phyloP scores from a whole-genome alignment of 2,888 invertebrate species.

The Petrophora chlorosata region DNA sequence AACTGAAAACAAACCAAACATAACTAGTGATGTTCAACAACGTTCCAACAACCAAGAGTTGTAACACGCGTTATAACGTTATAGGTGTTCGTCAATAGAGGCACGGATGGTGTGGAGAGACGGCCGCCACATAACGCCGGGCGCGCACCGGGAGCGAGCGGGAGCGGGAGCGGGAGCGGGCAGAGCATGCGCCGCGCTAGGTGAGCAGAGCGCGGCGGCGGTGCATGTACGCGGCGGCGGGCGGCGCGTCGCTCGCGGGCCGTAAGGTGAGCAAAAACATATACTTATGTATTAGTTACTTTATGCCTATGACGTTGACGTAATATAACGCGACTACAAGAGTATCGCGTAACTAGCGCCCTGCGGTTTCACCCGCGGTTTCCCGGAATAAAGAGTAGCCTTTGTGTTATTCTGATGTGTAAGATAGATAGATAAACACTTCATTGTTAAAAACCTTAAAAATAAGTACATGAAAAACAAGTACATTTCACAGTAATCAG shows the following conservation, averaged over 20 bases:
- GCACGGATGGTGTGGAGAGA: constrained; percentile 70
- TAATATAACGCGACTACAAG: too few species aligned
- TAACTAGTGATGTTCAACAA: not conserved
- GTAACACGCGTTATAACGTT: constrained; percentile 20
- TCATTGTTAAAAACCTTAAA: too few species aligned
- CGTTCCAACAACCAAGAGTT: not conserved
- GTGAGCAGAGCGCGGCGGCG: constrained; percentile 72
- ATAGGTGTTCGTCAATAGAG: constrained; percentile 60
- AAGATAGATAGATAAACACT: too few species aligned
- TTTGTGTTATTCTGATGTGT: too few species aligned
- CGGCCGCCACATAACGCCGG: constrained; percentile 35
- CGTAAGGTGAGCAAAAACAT: constrained; percentile 84
- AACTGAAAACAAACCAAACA: not conserved
- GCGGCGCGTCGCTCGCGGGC: constrained; percentile 93
- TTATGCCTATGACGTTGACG: too few species aligned
- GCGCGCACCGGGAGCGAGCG: constrained; percentile 44
- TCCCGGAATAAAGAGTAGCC: too few species aligned
- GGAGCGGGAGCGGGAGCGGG: constrained; percentile 47
- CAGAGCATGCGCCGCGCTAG: constrained; percentile 57
- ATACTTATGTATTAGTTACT: too few species aligned
- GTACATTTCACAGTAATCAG: too few species aligned
- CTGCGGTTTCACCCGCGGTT: too few species aligned
- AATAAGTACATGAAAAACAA: too few species aligned
- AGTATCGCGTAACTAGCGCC: too few species aligned
- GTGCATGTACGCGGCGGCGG: constrained; percentile 94